Evolutionary conservation across 2,113 vertebrate species (phyloP).

Genomic region (Indicator maculatus): DNA sequence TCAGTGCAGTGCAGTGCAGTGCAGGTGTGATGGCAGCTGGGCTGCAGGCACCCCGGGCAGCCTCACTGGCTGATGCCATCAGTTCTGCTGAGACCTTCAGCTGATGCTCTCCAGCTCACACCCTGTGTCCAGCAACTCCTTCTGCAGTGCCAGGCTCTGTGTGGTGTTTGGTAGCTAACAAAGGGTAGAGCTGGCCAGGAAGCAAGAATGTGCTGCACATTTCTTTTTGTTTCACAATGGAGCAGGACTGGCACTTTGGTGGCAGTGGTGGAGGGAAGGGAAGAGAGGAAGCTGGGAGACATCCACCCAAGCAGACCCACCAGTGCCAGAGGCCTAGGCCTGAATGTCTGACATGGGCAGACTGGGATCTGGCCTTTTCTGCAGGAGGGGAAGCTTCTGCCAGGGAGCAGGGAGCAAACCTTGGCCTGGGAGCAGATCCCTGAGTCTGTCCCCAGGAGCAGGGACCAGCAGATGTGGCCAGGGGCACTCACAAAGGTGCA

Average conservation of each 20-base stretch:
- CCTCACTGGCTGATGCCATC: not conserved
- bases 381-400: not conserved
- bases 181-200: conserved; percentile 25
- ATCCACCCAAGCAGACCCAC: not conserved
- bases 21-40: not conserved
- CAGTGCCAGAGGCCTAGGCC: not conserved
- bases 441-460: not conserved
- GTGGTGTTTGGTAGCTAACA: not conserved
- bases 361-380: not conserved
- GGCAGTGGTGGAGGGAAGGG: not conserved
- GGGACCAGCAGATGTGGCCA: rapidly evolving
- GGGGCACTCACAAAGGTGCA: not conserved
- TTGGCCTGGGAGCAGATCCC: not conserved
- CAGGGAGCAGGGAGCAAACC: not conserved
- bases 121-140: not conserved
- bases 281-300: not conserved
- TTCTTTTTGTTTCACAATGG: conserved; percentile 7
- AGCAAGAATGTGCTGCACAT: not conserved
- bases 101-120: not conserved
- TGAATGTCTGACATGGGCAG: not conserved
- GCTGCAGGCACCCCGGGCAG: not conserved
- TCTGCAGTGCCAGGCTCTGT: not conserved
- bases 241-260: not conserved
- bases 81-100: not conserved
- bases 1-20: not conserved